Evolutionary conservation across 2,888 invertebrate species (phyloP), one percentile per base, ranked within the genome.

Genomic region (Pimpla rufipes): DNA sequence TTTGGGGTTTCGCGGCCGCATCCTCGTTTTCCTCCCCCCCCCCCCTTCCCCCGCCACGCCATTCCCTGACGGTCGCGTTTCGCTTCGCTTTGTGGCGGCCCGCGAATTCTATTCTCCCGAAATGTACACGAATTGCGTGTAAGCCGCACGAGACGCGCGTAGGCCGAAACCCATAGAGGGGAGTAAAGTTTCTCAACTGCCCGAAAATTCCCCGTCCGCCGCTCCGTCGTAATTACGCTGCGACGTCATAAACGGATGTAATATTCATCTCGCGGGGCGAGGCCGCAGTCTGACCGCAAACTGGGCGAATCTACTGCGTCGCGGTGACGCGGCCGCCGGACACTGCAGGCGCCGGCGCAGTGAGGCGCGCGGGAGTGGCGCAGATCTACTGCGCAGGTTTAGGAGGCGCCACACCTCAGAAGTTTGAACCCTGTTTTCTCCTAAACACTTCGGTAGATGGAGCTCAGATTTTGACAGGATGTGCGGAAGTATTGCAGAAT

Each of bases 181-280:
- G 50, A 16, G 11, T 13, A 35, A 5, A 62, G 62, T 62, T 1
- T 62, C 62, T 62, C 6, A 59, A 59, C 62, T 62, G 16, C 10
- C 2, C 37, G 37, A 37, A 8, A 18, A 62, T 40, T 37, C 3
- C 37, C 11, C 62, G 3, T 62, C 16, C 18, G 37, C n/a, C 18
- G 18, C 11, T 62, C 35, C 2, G 62, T 2, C 37, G 62, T 62
- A 62, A 62, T 62, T 62, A 40, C 62, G 16, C 23, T 62, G 37
- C 62, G 18, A 16, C 11, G 16, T 62, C 62, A 37, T 37, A 40
- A 62, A 62, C 62, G 18, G 37, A 62, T 62, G 37, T 62, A 62
- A 62, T 62, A 62, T 37, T 62, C 62, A 37, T 3, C 18, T 8
- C 29, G 29, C 29, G 29, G 5, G 29, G 29, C 29, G n/a, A n/a